Percentiles rank a stretch among this genome's conserved stretches.
Evolutionary conservation across 2,113 vertebrate genomes (phyloP).

Genomic region (Hystrix brachyura): DNA sequence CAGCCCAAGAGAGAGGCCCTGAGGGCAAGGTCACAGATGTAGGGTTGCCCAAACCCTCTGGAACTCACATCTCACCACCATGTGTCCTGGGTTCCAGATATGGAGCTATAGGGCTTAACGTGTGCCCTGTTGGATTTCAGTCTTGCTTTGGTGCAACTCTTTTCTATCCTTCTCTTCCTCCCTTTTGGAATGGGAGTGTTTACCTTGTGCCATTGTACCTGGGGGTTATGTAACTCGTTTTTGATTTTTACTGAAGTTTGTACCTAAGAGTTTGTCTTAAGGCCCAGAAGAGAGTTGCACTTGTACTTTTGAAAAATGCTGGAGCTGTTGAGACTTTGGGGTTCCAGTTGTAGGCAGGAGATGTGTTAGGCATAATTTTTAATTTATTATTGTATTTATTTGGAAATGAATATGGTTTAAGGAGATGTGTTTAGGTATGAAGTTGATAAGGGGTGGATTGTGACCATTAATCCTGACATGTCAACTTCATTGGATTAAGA

Average conservation of each 20-base stretch:
- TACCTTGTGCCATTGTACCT: not conserved
- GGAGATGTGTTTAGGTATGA: not conserved
- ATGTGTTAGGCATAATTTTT: not conserved
- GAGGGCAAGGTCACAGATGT: not conserved
- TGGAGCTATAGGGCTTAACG: not conserved
- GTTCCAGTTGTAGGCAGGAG: not conserved
- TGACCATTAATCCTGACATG: not conserved
- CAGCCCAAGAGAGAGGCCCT: not conserved
- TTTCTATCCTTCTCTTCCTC: not conserved
- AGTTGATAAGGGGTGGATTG: not conserved
- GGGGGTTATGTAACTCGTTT: not conserved
- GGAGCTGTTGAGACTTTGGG: not conserved
- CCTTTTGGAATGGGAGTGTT: not conserved
- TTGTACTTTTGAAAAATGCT: not conserved
- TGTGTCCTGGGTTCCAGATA: not conserved
- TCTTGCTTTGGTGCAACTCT: not conserved
- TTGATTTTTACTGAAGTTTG: not conserved
- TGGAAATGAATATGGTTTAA: not conserved
- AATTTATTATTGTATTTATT: not conserved
- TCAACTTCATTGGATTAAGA: not conserved
- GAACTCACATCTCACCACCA: not conserved
- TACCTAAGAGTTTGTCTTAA: not conserved
- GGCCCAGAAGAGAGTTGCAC: not conserved
- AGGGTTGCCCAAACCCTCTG: not conserved
- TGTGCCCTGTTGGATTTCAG: not conserved